phyloP scores from a whole-genome alignment of 2,113 vertebrate species.

The Lampris megalopsis region DNA sequence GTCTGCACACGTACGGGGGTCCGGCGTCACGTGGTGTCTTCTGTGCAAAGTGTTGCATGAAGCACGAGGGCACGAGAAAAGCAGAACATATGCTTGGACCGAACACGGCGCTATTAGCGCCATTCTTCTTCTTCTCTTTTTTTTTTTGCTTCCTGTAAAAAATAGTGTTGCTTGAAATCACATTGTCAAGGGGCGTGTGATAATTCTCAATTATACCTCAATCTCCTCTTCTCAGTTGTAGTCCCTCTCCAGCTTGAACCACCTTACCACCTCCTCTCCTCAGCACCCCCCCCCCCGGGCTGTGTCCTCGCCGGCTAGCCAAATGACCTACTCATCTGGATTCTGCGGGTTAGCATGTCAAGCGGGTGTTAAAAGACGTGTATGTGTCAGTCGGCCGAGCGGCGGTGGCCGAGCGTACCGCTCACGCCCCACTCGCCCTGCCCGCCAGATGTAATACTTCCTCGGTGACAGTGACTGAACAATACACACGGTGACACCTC shows the following conservation, averaged over 20 bases:
- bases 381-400: constrained; percentile 62
- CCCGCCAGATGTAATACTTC: constrained; percentile 46
- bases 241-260: constrained; percentile 41
- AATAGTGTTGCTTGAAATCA: constrained; percentile 34
- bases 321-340: constrained; percentile 68
- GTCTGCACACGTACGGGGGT: constrained; percentile 12
- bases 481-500: constrained; percentile 54
- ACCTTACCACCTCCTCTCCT: constrained; percentile 33
- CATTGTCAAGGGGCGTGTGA: constrained; percentile 25
- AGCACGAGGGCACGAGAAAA: constrained; percentile 30
- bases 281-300: constrained; percentile 42
- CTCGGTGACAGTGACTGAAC: constrained; percentile 15
- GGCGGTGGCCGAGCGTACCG: constrained; percentile 50
- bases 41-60: constrained; percentile 11
- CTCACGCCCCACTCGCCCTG: constrained; percentile 46
- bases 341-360: constrained; percentile 68
- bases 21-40: neutral
- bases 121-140: neutral
- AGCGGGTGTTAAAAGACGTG: constrained; percentile 63
- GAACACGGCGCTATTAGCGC: neutral
- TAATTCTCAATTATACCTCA: constrained; percentile 50
- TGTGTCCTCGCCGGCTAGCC: constrained; percentile 61
- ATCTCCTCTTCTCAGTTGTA: constrained; percentile 43
- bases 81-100: constrained; percentile 15
- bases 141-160: constrained; percentile 33